Base-by-base conservation (phyloP, 2,888 invertebrate genomes). In the Branchipolynoe longqiensis region DNA sequence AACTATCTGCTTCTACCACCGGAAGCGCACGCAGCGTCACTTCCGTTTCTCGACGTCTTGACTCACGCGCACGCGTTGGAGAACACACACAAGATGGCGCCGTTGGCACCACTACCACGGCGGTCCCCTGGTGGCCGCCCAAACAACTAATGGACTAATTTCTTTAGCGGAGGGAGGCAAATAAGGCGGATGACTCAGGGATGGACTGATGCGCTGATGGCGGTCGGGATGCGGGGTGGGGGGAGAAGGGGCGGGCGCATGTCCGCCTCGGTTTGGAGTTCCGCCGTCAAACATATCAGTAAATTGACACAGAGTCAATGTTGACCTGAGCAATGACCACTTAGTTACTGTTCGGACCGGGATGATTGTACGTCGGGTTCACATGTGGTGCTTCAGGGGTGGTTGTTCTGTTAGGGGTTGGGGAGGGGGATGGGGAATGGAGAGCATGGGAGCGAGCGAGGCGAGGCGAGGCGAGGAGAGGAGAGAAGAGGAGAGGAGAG, bases 271-370 rank as follows among this genome's bases (percentile, higher is more conserved):
- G 4, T 69, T 69, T 69, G 14, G 36, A 69, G 38, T 69, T 69
- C 36, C 33, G 33, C 33, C 69, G 69, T 69, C 69, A 69, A 69
- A 69, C 69, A 69, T 69, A 69, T 69, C 69, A 69, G 69, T 69
- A 69, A 69, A 69, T 69, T 33, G 69, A 69, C 69, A 69, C 69
- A 69, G 69, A 69, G 69, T 69, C 69, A 69, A 69, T 69, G 69
- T 69, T 69, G 69, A 69, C 69, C 36, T 6, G 36, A 14, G n/a
- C 69, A 69, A 69, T 69, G 69, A 33, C 36, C 36, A 33, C 69
- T 69, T 69, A 38, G 69, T 69, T 69, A 69, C 69, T 38, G 6
- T 69, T 36, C 36, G 33, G 33, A 69, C 69, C 69, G 38, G 12
- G 36, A 14, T 69, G 36, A 12, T 69, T 69, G 38, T 31, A 18